Conservation (phyloP, 2,113 vertebrate species). For the Oncorhynchus tshawytscha region DNA sequence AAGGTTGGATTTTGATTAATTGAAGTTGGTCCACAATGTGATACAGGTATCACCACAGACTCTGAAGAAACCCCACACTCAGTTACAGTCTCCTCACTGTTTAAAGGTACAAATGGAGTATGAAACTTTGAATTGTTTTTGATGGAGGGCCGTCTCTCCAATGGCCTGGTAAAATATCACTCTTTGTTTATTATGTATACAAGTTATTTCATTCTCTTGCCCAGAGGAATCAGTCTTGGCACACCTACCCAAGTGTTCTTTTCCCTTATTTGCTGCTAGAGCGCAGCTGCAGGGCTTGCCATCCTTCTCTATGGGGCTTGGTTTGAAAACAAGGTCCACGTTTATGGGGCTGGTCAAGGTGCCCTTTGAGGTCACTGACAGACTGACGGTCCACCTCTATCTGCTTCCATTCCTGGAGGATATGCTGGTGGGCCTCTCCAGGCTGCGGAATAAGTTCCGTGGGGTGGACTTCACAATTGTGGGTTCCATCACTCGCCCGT, state of each 20-base stretch:
- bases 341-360: conserved; percentile 80
- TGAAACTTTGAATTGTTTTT: conserved; percentile 47
- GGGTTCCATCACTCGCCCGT: conserved; percentile 85
- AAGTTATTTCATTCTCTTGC: conserved; percentile 16
- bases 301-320: conserved; percentile 15
- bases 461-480: conserved; percentile 94
- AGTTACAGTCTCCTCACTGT: conserved; percentile 14
- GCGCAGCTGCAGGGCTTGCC: conserved; percentile 14
- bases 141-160: conserved; percentile 22
- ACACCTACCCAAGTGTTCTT: conserved; percentile 10
- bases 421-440: conserved; percentile 86
- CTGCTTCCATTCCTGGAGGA: conserved; percentile 93
- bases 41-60: conserved; percentile 1
- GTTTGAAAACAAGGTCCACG: conserved; percentile 35
- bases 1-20: conserved; percentile 43
- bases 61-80: conserved; percentile 19
- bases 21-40: conserved; percentile 18
- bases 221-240: conserved; percentile 8
- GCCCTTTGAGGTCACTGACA: conserved; percentile 84
- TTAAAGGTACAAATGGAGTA: conserved; percentile 46
- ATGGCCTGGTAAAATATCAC: conserved; percentile 64
- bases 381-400: conserved; percentile 89
- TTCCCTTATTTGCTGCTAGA: background rate
- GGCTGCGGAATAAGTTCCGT: conserved; percentile 82
- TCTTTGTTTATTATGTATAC: conserved; percentile 55